These are phyloP conservation scores for Trididemnum miniatum DNA, from an alignment of 23 tunicate genomes.

Conservation along the genomic window DNA sequence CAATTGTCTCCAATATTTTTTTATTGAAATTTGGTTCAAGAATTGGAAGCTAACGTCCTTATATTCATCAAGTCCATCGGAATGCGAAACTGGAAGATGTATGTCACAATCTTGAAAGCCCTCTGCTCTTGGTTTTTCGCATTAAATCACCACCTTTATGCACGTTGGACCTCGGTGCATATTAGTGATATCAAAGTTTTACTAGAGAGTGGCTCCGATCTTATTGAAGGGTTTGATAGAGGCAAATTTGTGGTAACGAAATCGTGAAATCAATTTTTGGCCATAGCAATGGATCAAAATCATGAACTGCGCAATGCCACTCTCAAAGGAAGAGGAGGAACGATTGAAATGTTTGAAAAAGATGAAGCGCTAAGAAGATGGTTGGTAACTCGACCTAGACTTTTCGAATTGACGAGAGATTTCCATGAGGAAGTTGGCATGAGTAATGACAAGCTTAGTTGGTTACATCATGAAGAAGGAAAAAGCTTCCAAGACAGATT, in stretches of 20 bases:
- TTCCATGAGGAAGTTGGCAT: conserved; percentile 8
- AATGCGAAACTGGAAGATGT: conserved; percentile 4
- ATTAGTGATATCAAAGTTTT: conserved; percentile 2
- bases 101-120: not conserved
- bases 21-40: not conserved
- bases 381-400: not conserved
- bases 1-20: not conserved
- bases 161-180: conserved; percentile 2
- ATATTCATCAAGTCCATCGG: not conserved
- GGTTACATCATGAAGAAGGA: conserved; percentile 18
- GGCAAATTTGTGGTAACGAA: conserved; percentile 8
- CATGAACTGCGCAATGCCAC: conserved; percentile 10
- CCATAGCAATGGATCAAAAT: conserved; percentile 3
- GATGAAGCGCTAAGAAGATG: not conserved
- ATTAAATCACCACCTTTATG: conserved; percentile 11
- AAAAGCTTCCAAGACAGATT: conserved; percentile 6
- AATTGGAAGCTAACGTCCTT: not conserved
- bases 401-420: conserved; percentile 2
- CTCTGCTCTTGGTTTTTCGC: conserved; percentile 8
- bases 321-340: conserved; percentile 7
- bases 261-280: not conserved
- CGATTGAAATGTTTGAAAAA: not conserved
- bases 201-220: not conserved
- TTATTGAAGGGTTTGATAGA: not conserved
- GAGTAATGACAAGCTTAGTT: not conserved